A percentile compares a stretch with the other conserved stretches of the same genome.
Conservation (phyloP, 1,140 invertebrate species). For the Pseudachorutes palmiensis region DNA sequence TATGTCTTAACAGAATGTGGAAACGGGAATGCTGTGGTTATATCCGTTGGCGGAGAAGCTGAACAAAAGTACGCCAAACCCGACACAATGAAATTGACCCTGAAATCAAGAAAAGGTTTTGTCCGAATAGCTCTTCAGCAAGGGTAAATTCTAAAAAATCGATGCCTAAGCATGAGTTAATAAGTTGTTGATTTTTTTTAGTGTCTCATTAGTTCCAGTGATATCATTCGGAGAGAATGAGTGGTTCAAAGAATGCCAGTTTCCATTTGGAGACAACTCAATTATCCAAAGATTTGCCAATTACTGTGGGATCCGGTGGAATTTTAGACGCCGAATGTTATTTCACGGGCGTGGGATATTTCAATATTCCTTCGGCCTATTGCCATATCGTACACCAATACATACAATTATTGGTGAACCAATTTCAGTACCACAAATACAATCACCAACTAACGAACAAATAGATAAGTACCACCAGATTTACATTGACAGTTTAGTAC, state of each 20-base stretch:
- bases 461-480: constrained; percentile 38
- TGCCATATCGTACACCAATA: constrained; percentile 64
- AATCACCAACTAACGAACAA: constrained; percentile 38
- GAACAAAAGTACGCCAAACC: constrained; percentile 24
- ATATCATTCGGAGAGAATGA: constrained; percentile 89
- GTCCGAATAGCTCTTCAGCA: constrained; percentile 42
- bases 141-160: constrained; percentile 33
- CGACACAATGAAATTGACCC: constrained; percentile 38
- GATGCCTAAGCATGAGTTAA: neutral
- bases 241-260: constrained; percentile 68
- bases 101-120: constrained; percentile 44
- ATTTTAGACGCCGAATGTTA: constrained; percentile 68
- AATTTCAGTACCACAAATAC: constrained; percentile 62
- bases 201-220: constrained; percentile 70
- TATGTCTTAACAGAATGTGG: constrained; percentile 34
- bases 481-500: constrained; percentile 34
- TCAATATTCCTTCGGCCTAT: constrained; percentile 74
- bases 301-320: constrained; percentile 54
- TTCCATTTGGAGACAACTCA: constrained; percentile 62
- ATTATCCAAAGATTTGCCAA: constrained; percentile 60
- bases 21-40: constrained; percentile 27
- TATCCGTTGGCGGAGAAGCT: constrained; percentile 29
- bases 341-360: constrained; percentile 77
- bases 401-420: constrained; percentile 54
- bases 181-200: constrained; percentile 43